Conservation (phyloP, 1,140 invertebrate genomes). For the Rhyacophila brunnea region DNA sequence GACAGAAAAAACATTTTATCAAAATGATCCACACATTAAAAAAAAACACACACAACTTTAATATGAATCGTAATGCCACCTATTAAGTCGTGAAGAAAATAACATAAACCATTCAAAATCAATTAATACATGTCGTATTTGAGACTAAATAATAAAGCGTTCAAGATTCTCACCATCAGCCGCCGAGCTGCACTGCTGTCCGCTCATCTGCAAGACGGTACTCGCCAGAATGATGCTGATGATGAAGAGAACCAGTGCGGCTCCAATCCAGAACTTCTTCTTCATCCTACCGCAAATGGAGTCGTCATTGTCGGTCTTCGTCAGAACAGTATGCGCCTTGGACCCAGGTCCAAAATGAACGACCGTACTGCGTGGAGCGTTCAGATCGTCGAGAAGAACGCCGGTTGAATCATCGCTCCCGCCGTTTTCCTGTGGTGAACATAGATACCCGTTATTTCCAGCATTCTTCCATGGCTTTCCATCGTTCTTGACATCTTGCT, state of each 20-base stretch:
- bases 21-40: too few species aligned
- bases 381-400: conserved; percentile 21
- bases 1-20: too few species aligned
- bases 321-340: conserved; percentile 16
- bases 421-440: conserved; percentile 11
- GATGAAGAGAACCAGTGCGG: conserved; percentile 17
- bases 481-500: background rate
- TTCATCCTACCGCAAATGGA: conserved; percentile 1
- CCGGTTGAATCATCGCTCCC: conserved; percentile 18
- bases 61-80: too few species aligned
- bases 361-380: conserved; percentile 21
- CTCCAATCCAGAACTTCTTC: conserved; percentile 8
- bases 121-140: too few species aligned
- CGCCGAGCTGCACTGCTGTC: background rate
- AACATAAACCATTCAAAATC: too few species aligned
- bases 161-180: background rate
- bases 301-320: background rate
- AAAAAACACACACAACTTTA: too few species aligned
- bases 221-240: conserved; percentile 16
- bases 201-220: conserved; percentile 15
- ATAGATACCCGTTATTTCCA: conserved; percentile 26
- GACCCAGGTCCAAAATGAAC: conserved; percentile 21
- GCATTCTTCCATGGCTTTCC: conserved; percentile 15
- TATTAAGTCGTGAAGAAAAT: too few species aligned
- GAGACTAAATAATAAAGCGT: too few species aligned